Base-by-base conservation (phyloP, 2,888 invertebrate genomes). In the Troilus luridus region DNA sequence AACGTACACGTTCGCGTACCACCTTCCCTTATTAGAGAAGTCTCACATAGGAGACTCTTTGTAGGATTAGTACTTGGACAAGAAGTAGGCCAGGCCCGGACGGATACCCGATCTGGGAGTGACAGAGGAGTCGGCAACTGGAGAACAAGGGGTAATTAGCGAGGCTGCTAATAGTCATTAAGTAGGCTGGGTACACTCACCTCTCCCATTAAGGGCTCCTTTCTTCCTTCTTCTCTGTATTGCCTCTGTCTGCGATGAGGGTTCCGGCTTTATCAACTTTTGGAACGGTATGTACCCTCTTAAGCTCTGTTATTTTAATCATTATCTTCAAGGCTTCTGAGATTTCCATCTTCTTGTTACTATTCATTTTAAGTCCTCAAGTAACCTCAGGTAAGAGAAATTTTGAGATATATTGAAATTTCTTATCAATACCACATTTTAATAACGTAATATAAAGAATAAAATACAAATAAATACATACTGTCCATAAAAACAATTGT, bases 61-160 rank as follows among this genome's bases (percentile, higher is more conserved):
- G 85, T 54, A n/a, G 85, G 85, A 85, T 85, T 58, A 85, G n/a
- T 21, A n/a, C 85, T 58, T 41, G 41, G 41, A 56, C 56, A 56
- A 85, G 56, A 85, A 85, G 85, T 54, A 85, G 72, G 41, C 19
- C 72, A 77, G 56, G 56, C n/a, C 56, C 11, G 56, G 11, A 21
- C 21, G 85, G 56, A 56, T 85, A 41, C 56, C 72, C 72, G 72
- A 77, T 77, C 72, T 77, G 17, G 72, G 14, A 85, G 56, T 21
- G 58, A 85, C 56, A 58, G 11, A 58, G 85, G 56, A 85, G 85
- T n/a, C 11, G 56, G n/a, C n/a, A 72, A 72, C 72, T 6, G 72
- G 72, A 77, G 77, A 85, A 85, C 85, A 85, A 85, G 56, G n/a
- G 85, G 54, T 85, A 85, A 85, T 85, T 85, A 85, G 85, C 7